Evolutionary conservation across 37 sponge, comb jelly and placozoan genomes (phyloP).

Genomic region (Bolinopsis microptera): DNA sequence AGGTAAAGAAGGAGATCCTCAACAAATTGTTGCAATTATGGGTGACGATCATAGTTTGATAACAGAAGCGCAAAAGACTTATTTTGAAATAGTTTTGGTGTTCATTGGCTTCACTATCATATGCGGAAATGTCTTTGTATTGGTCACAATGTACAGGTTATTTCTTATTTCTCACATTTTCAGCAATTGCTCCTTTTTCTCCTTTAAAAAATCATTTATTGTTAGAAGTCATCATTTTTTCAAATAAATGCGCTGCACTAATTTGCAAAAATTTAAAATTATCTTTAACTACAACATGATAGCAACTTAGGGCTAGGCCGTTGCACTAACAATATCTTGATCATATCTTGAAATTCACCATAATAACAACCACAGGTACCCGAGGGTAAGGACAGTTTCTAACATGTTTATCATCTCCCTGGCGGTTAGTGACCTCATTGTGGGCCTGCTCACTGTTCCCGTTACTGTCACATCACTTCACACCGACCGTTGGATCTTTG

Average conservation of each 20-base stretch:
- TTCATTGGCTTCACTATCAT: constrained; percentile 36
- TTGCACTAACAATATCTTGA: too few relatives aligned
- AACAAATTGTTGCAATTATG: too few relatives aligned
- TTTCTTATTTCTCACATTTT: too few relatives aligned
- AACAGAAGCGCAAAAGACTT: background rate
- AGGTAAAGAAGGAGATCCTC: too few relatives aligned
- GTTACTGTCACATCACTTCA: constrained; percentile 58
- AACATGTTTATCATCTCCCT: constrained; percentile 62
- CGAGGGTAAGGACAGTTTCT: constrained; percentile 37
- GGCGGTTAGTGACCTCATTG: constrained; percentile 58
- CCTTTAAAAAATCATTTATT: too few relatives aligned
- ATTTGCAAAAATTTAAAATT: too few relatives aligned
- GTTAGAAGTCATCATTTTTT: too few relatives aligned
- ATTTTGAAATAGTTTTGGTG: constrained; percentile 3
- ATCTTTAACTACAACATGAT: too few relatives aligned
- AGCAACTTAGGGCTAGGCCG: background rate
- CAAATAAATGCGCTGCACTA: too few relatives aligned
- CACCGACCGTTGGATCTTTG: constrained; percentile 18
- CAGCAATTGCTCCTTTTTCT: too few relatives aligned
- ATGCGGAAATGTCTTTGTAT: constrained; percentile 48
- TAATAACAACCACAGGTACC: constrained; percentile 43
- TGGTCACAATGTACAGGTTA: constrained; percentile 48
- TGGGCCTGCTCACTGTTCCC: constrained; percentile 39
- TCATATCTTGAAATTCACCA: too few relatives aligned
- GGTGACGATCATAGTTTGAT: background rate